Conservation (phyloP, 2,888 invertebrate species). For the Heliconius aoede region DNA sequence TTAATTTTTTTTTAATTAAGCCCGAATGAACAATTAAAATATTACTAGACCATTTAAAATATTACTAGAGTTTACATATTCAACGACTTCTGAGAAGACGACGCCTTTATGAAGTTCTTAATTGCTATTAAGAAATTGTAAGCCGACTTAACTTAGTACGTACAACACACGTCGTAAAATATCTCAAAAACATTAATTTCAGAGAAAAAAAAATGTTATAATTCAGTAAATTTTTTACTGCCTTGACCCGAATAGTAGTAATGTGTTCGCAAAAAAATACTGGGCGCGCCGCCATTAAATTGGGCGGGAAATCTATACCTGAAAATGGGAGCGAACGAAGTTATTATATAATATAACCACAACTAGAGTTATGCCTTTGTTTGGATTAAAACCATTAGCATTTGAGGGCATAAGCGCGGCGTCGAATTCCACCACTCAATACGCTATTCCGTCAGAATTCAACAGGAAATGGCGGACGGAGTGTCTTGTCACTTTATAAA, state of each 20-base stretch:
- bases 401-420: too few relatives aligned
- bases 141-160: not conserved
- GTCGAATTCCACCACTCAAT: too few relatives aligned
- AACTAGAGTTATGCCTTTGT: not conserved
- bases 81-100: not conserved
- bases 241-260: conserved; percentile 52
- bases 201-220: conserved; percentile 5
- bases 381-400: not conserved
- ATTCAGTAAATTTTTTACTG: conserved; percentile 32
- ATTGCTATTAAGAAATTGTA: conserved; percentile 3
- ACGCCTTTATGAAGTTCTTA: not conserved
- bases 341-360: not conserved
- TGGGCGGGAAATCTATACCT: conserved; percentile 52
- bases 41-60: too few relatives aligned
- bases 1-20: too few relatives aligned
- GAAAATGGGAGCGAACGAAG: conserved; percentile 7
- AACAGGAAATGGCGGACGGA: too few relatives aligned
- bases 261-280: conserved; percentile 52
- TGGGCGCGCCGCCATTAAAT: conserved; percentile 54
- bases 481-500: too few relatives aligned
- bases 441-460: too few relatives aligned
- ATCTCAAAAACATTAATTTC: not conserved
- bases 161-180: not conserved
- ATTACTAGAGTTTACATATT: not conserved
- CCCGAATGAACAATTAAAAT: not conserved